A percentile compares a stretch with the other conserved stretches of the same genome.
Conservation (phyloP, 2,888 invertebrate genomes). For the Plagodis dolabraria region DNA sequence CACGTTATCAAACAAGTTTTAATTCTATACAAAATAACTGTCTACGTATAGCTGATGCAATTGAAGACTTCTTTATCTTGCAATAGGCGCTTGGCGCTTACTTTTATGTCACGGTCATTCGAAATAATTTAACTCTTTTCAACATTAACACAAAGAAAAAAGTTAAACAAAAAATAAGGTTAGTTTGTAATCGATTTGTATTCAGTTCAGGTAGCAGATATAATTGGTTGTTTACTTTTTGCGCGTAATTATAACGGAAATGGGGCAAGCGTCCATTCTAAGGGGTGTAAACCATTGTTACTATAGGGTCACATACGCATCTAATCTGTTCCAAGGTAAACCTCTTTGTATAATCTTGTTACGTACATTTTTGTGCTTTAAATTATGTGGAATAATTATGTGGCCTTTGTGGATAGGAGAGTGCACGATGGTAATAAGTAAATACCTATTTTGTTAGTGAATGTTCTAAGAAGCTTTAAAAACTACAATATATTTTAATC, state of each 20-base stretch:
- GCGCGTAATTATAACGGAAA: neutral
- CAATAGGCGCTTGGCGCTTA: constrained; percentile 17
- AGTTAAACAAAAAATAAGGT: constrained; percentile 13
- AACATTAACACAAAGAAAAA: constrained; percentile 19
- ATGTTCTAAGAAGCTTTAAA: no score
- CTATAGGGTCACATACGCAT: no score
- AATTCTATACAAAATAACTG: constrained; percentile 14
- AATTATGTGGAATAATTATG: no score
- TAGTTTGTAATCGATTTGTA: constrained; percentile 12
- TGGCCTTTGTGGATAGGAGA: no score
- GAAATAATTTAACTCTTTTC: constrained; percentile 23
- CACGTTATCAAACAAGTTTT: constrained; percentile 13
- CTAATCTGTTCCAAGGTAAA: no score
- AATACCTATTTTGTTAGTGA: no score
- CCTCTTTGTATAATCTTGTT: no score
- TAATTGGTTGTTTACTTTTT: constrained; percentile 15
- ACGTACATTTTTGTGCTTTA: no score
- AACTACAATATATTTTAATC: no score
- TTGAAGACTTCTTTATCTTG: constrained; percentile 29
- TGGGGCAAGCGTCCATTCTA: no score
- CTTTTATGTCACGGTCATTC: constrained; percentile 30
- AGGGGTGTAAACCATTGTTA: no score
- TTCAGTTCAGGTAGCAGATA: neutral
- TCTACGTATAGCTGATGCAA: constrained; percentile 13
- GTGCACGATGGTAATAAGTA: no score